Percentiles rank a stretch among this genome's conserved stretches.
phyloP scores from a whole-genome alignment of 2,113 vertebrate species.

The Murina feae region DNA sequence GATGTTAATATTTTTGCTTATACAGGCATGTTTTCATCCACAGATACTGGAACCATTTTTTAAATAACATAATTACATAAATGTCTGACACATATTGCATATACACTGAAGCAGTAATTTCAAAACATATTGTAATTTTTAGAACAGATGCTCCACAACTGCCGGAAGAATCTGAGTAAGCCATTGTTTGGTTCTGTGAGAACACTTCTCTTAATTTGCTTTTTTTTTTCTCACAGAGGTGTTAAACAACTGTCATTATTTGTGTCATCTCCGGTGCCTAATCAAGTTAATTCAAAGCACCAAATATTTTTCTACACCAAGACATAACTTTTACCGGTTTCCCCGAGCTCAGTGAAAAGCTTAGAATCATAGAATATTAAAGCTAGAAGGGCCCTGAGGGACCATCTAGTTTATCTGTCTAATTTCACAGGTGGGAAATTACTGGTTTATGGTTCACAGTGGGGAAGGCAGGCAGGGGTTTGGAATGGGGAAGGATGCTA shows the following conservation, averaged over 20 bases:
- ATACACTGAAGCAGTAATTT: constrained; percentile 19
- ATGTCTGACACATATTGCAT: not conserved
- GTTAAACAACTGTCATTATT: constrained; percentile 43
- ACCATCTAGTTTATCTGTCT: not conserved
- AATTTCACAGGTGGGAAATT: constrained; percentile 11
- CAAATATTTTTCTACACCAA: constrained; percentile 13
- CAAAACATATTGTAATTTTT: constrained; percentile 49
- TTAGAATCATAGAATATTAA: not conserved
- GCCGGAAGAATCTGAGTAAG: constrained; percentile 4
- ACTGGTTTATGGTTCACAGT: not conserved
- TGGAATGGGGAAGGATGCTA: not conserved
- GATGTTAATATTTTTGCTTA: not conserved
- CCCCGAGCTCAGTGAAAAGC: not conserved
- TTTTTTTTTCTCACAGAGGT: not conserved
- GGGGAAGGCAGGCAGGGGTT: not conserved
- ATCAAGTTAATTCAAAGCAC: constrained; percentile 31
- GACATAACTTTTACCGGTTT: not conserved
- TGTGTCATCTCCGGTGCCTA: constrained; percentile 43
- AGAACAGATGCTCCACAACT: constrained; percentile 27
- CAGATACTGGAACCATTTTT: not conserved
- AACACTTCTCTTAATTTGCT: not conserved
- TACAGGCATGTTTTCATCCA: not conserved
- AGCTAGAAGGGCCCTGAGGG: not conserved
- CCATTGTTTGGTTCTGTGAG: not conserved
- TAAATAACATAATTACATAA: constrained; percentile 29